Percentiles rank a stretch among this genome's conserved stretches.
Evolutionary conservation across 2,888 invertebrate genomes (phyloP).

Genomic region (Polymixis flavicincta): DNA sequence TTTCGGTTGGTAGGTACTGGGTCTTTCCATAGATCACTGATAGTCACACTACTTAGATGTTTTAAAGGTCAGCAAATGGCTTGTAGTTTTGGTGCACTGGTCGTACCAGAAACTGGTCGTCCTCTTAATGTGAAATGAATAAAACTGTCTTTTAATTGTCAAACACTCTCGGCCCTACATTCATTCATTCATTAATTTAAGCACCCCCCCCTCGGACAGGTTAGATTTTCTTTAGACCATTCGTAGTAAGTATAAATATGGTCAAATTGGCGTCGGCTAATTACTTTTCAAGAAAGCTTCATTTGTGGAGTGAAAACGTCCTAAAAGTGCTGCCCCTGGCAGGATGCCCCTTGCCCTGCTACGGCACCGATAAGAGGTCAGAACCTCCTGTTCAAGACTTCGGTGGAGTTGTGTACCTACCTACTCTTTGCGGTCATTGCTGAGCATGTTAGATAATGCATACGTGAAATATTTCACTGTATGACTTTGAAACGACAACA

Average conservation of each 20-base stretch:
- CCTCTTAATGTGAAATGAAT: too few relatives aligned
- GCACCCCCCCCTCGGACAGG: background rate
- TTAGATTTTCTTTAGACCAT: background rate
- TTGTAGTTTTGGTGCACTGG: background rate
- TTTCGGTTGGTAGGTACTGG: background rate
- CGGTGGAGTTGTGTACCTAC: background rate
- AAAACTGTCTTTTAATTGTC: too few relatives aligned
- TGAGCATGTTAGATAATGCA: background rate
- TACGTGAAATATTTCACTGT: conserved; percentile 28
- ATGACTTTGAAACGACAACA: conserved; percentile 68
- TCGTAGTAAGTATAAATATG: too few relatives aligned
- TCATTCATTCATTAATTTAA: background rate
- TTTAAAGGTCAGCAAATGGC: background rate
- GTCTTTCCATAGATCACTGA: background rate
- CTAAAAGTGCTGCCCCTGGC: background rate
- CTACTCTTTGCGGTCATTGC: background rate
- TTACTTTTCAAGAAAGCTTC: background rate
- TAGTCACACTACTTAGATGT: background rate
- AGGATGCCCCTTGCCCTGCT: background rate
- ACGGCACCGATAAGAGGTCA: background rate
- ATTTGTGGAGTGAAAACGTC: background rate
- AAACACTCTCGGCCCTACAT: too few relatives aligned
- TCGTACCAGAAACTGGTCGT: too few relatives aligned
- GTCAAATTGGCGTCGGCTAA: too few relatives aligned
- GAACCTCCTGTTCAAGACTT: background rate